Evolutionary conservation across 2,888 invertebrate species (phyloP).

Genomic region (Caenorhabditis drosophilae): DNA sequence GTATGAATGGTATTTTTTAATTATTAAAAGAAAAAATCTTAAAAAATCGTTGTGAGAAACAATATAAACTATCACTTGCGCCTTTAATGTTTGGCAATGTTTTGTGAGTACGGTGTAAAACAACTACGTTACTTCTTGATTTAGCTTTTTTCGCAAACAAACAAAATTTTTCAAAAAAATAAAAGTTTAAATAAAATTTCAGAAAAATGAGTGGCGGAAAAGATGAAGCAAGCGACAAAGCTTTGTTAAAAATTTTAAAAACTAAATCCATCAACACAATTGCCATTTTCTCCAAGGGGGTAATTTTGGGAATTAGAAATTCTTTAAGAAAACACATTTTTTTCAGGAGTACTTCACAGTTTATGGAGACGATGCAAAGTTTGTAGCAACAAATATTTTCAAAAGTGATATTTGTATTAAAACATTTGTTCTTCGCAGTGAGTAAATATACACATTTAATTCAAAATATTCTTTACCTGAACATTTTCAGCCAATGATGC

Average conservation of each 20-base stretch:
- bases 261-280: constrained; percentile 49
- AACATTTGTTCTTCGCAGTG: constrained; percentile 31
- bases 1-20: no score
- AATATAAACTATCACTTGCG: no score
- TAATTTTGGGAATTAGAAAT: constrained; percentile 12
- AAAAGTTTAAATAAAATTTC: no score
- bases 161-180: no score
- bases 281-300: constrained; percentile 53
- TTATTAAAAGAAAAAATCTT: no score
- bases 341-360: constrained; percentile 51
- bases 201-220: constrained; percentile 28
- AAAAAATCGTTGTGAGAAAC: no score
- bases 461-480: neutral
- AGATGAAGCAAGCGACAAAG: constrained; percentile 40
- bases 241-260: constrained; percentile 44
- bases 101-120: no score
- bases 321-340: neutral
- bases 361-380: constrained; percentile 57
- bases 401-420: constrained; percentile 56
- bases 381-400: constrained; percentile 59
- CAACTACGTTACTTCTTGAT: no score
- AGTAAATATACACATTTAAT: neutral
- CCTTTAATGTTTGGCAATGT: no score
- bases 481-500: constrained; percentile 22
- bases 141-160: no score